Percentiles rank a stretch among this genome's conserved stretches.
Evolutionary conservation across 1,140 invertebrate genomes (phyloP).

Genomic region (Magallana angulata): DNA sequence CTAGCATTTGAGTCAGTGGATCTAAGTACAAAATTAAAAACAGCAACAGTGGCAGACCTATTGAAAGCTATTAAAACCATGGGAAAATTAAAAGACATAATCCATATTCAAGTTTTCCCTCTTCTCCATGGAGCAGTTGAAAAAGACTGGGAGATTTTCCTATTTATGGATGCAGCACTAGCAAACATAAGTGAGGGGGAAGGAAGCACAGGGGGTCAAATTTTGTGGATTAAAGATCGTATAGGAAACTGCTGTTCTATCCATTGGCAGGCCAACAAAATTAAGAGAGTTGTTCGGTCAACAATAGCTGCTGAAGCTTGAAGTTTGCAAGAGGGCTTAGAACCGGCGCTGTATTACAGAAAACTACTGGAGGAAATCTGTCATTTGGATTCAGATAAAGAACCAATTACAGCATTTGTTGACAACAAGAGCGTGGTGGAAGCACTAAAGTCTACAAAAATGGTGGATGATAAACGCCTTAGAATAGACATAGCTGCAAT

Average conservation of each 20-base stretch:
- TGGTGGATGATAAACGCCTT: conserved; percentile 41
- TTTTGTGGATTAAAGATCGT: not conserved
- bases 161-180: conserved; percentile 55
- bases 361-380: no score
- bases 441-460: conserved; percentile 52
- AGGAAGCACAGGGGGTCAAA: conserved; percentile 46
- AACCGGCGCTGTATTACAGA: conserved; percentile 43
- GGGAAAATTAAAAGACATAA: conserved; percentile 25
- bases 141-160: conserved; percentile 31
- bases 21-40: conserved; percentile 47
- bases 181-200: conserved; percentile 47
- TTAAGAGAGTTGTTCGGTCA: conserved; percentile 37
- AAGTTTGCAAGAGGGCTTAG: conserved; percentile 47
- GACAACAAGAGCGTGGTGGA: conserved; percentile 59
- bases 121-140: not conserved
- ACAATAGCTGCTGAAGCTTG: conserved; percentile 54
- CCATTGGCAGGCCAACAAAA: not conserved
- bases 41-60: conserved; percentile 8
- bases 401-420: no score
- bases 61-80: conserved; percentile 5
- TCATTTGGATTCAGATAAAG: no score
- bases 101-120: conserved; percentile 13
- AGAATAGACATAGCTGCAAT: conserved; percentile 58
- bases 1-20: conserved; percentile 55
- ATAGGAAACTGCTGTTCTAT: not conserved